Evolutionary conservation across 2,113 vertebrate genomes (phyloP).

Genomic region (Cromileptes altivelis): DNA sequence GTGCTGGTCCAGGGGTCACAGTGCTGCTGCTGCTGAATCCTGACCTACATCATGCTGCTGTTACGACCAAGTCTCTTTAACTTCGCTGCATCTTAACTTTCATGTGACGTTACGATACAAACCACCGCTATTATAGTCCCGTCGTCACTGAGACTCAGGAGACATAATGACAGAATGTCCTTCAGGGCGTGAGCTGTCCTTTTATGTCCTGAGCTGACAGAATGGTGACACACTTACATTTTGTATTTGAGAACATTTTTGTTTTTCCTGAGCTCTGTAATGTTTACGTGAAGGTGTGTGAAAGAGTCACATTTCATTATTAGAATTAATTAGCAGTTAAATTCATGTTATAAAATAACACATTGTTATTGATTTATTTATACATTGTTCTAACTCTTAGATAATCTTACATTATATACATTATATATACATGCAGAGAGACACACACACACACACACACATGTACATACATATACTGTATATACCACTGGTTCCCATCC

Average conservation of each 20-base stretch:
- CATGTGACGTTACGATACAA: conserved; percentile 12
- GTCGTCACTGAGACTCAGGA: neutral
- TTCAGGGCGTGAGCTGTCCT: conserved; percentile 8
- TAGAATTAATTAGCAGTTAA: neutral
- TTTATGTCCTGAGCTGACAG: conserved; percentile 10
- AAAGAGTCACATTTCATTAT: neutral
- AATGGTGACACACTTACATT: conserved; percentile 20
- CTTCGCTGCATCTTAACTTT: conserved; percentile 34
- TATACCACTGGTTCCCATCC: too few species aligned
- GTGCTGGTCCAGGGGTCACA: conserved; percentile 35
- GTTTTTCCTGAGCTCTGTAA: neutral
- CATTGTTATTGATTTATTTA: too few species aligned
- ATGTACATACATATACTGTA: too few species aligned
- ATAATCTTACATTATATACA: too few species aligned
- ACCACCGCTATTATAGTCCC: neutral
- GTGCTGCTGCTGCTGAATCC: conserved; percentile 19
- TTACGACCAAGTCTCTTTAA: conserved; percentile 9
- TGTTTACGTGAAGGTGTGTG: fast-evolving
- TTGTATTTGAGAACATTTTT: neutral
- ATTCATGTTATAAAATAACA: too few species aligned
- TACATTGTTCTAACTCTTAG: too few species aligned
- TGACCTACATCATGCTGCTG: conserved; percentile 60
- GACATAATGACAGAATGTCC: conserved; percentile 17
- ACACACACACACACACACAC: too few species aligned
- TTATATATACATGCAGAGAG: too few species aligned